Evolutionary conservation across 2,888 invertebrate genomes (phyloP).

Genomic region (Anticlea derivata): DNA sequence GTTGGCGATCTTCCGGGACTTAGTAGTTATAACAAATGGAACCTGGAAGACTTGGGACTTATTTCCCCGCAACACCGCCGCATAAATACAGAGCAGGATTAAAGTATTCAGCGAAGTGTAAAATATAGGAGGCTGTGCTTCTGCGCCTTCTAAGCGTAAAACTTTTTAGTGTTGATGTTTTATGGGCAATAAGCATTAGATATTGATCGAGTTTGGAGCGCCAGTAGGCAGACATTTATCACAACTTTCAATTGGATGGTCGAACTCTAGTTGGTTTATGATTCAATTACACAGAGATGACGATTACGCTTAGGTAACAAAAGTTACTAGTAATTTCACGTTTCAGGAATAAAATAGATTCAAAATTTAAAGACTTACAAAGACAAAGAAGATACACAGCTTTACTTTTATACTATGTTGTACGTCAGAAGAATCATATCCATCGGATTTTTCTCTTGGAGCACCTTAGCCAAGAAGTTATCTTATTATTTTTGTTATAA

Average conservation of each 20-base stretch:
- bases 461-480: no score
- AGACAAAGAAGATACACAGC: no score
- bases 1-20: slow-evolving; percentile 56
- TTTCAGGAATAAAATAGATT: no score
- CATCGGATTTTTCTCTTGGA: no score
- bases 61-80: slow-evolving; percentile 61
- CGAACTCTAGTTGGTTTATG: slow-evolving; percentile 11
- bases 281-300: no score
- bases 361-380: no score
- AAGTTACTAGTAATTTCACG: no score
- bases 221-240: slow-evolving; percentile 6
- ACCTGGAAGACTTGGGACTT: slow-evolving; percentile 65
- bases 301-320: no score
- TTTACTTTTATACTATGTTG: no score
- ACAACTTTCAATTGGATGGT: slow-evolving; percentile 13
- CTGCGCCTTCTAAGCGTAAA: slow-evolving; percentile 48
- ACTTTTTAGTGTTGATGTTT: slow-evolving; percentile 38
- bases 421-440: no score
- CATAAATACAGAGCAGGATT: slow-evolving; percentile 68
- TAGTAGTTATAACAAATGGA: slow-evolving; percentile 71
- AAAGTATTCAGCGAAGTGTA: slow-evolving; percentile 64
- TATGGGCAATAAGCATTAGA: slow-evolving; percentile 18
- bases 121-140: slow-evolving; percentile 56
- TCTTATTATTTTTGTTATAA: no score
- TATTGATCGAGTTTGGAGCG: slow-evolving; percentile 15